A percentile compares a stretch with the other conserved stretches of the same genome.
phyloP scores from a whole-genome alignment of 2,888 invertebrate genomes.

The Eristalis pertinax region DNA sequence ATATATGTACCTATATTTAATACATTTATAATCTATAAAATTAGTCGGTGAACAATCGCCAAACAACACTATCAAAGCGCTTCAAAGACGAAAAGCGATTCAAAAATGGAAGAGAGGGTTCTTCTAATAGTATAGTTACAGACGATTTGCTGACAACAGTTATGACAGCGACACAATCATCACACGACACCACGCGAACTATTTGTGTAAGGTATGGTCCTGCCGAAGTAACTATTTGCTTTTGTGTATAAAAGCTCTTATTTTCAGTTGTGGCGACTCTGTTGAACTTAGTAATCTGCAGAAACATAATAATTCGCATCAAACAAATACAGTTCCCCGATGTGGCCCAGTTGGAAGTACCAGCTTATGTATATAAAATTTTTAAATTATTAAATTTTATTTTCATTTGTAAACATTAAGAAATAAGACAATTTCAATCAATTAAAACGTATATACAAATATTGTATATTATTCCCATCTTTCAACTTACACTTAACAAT shows the following conservation, averaged over 20 bases:
- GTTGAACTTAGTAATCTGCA: slow-evolving; percentile 76
- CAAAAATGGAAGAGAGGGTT: slow-evolving; percentile 58
- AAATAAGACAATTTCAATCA: background rate
- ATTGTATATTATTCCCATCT: background rate
- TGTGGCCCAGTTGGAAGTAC: slow-evolving; percentile 36
- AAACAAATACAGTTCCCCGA: slow-evolving; percentile 42
- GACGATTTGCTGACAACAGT: slow-evolving; percentile 47
- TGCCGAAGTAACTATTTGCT: background rate
- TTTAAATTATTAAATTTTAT: slow-evolving; percentile 17
- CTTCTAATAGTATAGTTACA: slow-evolving; percentile 50
- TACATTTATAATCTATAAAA: slow-evolving; percentile 6
- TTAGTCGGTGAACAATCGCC: slow-evolving; percentile 78
- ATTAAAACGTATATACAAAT: background rate
- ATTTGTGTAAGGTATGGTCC: slow-evolving; percentile 50
- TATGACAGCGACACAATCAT: slow-evolving; percentile 20
- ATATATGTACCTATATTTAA: background rate
- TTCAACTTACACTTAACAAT: too few relatives aligned
- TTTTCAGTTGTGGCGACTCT: slow-evolving; percentile 77
- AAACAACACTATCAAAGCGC: slow-evolving; percentile 79
- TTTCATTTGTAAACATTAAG: background rate
- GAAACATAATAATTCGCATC: slow-evolving; percentile 60
- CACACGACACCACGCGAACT: slow-evolving; percentile 41
- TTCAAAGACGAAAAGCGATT: slow-evolving; percentile 65
- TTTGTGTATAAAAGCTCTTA: slow-evolving; percentile 49
- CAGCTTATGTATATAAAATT: slow-evolving; percentile 29